Conservation (phyloP, 2,113 vertebrate genomes). For the Clupea harengus region DNA sequence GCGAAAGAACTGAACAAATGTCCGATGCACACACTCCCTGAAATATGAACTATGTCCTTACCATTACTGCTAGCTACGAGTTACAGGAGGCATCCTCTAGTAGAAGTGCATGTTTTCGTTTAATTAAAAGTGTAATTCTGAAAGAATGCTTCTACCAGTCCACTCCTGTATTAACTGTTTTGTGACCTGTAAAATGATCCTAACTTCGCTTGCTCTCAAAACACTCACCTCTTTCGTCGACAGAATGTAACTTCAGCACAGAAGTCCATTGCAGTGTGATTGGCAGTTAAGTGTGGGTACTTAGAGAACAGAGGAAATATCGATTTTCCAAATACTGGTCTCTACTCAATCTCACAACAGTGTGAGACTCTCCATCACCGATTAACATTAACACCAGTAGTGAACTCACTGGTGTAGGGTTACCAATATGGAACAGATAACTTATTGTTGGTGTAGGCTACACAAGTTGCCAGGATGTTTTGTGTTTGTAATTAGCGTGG, state of each 20-base stretch:
- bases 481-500: conserved; percentile 47
- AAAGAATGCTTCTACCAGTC: background rate
- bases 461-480: conserved; percentile 31
- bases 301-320: background rate
- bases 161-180: background rate
- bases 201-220: background rate
- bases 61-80: background rate
- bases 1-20: background rate
- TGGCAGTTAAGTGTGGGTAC: background rate
- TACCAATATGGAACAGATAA: conserved; percentile 40
- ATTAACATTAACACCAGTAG: conserved; percentile 51
- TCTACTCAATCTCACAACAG: conserved; percentile 33
- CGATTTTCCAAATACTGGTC: background rate
- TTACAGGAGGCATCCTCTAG: background rate
- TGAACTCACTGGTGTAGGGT: conserved; percentile 49
- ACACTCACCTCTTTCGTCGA: background rate
- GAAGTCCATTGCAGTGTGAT: background rate
- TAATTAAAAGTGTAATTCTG: background rate
- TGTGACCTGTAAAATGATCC: conserved; percentile 7
- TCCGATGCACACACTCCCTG: background rate
- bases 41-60: background rate
- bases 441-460: conserved; percentile 49
- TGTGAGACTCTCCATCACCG: conserved; percentile 32
- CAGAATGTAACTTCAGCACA: background rate
- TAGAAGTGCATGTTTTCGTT: background rate